phyloP scores from a whole-genome alignment of 2,888 invertebrate genomes.

The Andrena hattorfiana region DNA sequence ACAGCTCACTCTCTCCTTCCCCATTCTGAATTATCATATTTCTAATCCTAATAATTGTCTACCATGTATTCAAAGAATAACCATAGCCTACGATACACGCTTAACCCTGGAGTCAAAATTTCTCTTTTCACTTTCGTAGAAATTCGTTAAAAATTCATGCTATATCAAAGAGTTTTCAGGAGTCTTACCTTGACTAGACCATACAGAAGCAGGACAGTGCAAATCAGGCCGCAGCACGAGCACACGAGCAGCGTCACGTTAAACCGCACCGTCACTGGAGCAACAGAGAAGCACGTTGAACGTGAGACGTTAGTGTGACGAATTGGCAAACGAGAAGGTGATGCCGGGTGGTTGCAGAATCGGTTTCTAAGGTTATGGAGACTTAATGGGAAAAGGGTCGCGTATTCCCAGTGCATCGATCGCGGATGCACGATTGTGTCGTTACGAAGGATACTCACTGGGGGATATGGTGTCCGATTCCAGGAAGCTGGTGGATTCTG shows the following conservation, averaged over 20 bases:
- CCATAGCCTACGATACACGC: too few relatives aligned
- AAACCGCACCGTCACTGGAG: constrained; percentile 91
- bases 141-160: too few relatives aligned
- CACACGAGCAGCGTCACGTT: constrained; percentile 89
- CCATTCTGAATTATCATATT: too few relatives aligned
- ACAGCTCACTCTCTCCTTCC: too few relatives aligned
- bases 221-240: constrained; percentile 89
- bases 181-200: constrained; percentile 90
- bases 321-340: background rate
- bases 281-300: constrained; percentile 48
- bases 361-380: background rate
- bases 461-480: constrained; percentile 85
- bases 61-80: too few relatives aligned
- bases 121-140: background rate
- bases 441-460: constrained; percentile 79
- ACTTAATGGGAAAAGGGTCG: background rate
- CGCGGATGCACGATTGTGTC: background rate
- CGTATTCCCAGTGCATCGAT: background rate
- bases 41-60: too few relatives aligned
- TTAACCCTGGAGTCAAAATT: too few relatives aligned
- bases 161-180: background rate
- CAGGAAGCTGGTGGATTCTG: constrained; percentile 84
- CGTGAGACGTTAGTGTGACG: background rate
- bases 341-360: background rate
- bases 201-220: constrained; percentile 89